Evolutionary conservation across 1,140 invertebrate species (phyloP), one percentile per base, ranked within the genome.

Genomic region (Oryctes rhinoceros): DNA sequence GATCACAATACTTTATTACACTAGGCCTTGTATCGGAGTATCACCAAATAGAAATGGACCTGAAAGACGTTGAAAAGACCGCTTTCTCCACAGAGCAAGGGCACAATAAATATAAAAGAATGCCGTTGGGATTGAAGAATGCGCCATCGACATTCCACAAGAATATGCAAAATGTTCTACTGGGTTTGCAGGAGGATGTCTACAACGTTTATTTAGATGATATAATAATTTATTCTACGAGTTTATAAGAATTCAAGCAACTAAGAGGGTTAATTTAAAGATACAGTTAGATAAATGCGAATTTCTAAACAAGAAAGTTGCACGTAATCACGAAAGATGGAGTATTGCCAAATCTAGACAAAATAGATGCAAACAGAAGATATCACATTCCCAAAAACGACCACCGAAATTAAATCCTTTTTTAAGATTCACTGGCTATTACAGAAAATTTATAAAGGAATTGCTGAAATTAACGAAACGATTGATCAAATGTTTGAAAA

Each of bases 31-130:
- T 83, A 0, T 86, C 82, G 48, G 91, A 90, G 5, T 92, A 89
- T 85, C 89, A 88, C 83, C 90, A 92, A 82, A 86, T 91, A 13
- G 80, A 83, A 11, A 82, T 91, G 13, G 49, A 53, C 49, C 15
- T 11, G 10, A 53, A 53, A 11, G 49, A 53, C 49, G 10, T 53
- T 3, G 10, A 53, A 11, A 53, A 53, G 10, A 53, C 49, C 10
- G 49, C 49, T 6, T 53, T 53, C 15, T 53, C 49, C 2, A 53
- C 49, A 3, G 49, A 53, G 10, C 49, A 53, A 53, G 49, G 49
- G 4, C 49, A 53, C 15, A 6, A 53, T 53, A 11, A 53, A 53
- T 53, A 13, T 53, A 11, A 53, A n/a, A 3, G 49, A n/a, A n/a
- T n/a, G n/a, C n/a, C n/a, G n/a, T n/a, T n/a, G n/a, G n/a, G n/a